phyloP scores from a whole-genome alignment of 2,888 invertebrate genomes.

The Macaria liturata region DNA sequence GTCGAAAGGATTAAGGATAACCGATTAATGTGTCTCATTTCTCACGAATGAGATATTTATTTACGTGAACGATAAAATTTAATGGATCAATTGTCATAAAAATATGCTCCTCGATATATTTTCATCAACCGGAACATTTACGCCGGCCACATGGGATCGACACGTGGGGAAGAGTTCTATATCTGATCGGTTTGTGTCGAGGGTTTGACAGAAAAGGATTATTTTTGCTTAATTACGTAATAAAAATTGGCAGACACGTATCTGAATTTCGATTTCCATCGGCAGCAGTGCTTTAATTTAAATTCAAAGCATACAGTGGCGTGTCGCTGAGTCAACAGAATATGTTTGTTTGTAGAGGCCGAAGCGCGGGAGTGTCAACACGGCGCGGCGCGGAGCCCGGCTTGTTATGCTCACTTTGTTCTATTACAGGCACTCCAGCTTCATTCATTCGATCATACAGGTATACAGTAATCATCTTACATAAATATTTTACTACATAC shows the following conservation, averaged over 20 bases:
- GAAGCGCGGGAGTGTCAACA: conserved; percentile 61
- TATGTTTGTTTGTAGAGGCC: conserved; percentile 66
- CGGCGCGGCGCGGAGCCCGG: conserved; percentile 37
- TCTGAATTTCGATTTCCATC: conserved; percentile 60
- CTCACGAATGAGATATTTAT: conserved; percentile 41
- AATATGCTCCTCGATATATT: conserved; percentile 26
- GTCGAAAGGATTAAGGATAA: conserved; percentile 64
- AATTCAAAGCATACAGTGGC: conserved; percentile 71
- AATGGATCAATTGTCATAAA: conserved; percentile 36
- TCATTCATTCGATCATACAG: conserved; percentile 4
- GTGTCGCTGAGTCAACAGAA: conserved; percentile 72
- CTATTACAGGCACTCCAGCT: conserved; percentile 20
- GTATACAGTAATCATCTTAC: neutral
- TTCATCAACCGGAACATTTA: conserved; percentile 30
- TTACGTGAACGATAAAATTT: conserved; percentile 31
- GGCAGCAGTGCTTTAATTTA: conserved; percentile 60
- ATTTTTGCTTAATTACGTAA: conserved; percentile 43
- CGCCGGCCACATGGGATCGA: conserved; percentile 14
- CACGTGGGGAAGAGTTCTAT: conserved; percentile 16
- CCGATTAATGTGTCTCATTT: conserved; percentile 49
- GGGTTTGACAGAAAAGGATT: conserved; percentile 14
- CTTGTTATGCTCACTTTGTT: conserved; percentile 42
- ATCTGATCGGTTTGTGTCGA: neutral
- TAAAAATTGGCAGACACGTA: conserved; percentile 54
- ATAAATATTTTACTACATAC: too few relatives aligned